Base-by-base conservation (phyloP, 2,797 vertebrate species). In the Cuculus canorus region DNA sequence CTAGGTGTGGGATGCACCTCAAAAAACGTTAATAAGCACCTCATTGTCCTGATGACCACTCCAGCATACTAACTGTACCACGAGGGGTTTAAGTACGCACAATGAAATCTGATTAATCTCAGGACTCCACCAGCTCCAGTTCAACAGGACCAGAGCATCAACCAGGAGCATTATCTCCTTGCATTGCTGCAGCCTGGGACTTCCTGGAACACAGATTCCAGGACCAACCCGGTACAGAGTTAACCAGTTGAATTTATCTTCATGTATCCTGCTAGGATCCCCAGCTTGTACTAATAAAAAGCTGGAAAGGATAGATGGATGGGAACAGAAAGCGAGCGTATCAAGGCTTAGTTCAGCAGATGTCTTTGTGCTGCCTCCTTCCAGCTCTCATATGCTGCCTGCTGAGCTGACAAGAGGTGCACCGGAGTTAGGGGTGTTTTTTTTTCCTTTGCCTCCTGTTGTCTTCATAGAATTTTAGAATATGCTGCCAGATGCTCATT, bases 401-500 rank as follows among this genome's bases (percentile, higher is more conserved):
- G 85, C 90, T 82, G 93, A 83, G 93, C 88, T 91, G 89, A 84
- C 71, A 91, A 93, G 61, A 90, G 65, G 73, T 50, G 35, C 22
- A 68, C n/a, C 69, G 48, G 75, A 77, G 54, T 50, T 76, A 48
- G 5, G 16, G 21, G 69, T 57, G 53, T 65, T 68, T 66, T 41
- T 93, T 63, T 27, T 21, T 7, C 61, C 66, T 95, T 86, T 86
- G 86, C 85, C 93, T 96, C 92, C 57, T 52, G 78, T 93, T 96
- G 81, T 92, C 93, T 96, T 92, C 95, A 90, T 88, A 91, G 76
- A 86, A 91, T 64, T 93, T 87, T 24, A 73, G 91, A 89, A 68
- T 81, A 92, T 33, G 84, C 91, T 90, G 82, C 94, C 95, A 97
- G 95, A 90, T 97, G 95, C 96, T 96, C 91, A 50, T 82, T 97